These are phyloP conservation scores for Lordiphosa andalusiaca DNA, from an alignment of 2,888 invertebrate species.

Conservation along the genomic window DNA sequence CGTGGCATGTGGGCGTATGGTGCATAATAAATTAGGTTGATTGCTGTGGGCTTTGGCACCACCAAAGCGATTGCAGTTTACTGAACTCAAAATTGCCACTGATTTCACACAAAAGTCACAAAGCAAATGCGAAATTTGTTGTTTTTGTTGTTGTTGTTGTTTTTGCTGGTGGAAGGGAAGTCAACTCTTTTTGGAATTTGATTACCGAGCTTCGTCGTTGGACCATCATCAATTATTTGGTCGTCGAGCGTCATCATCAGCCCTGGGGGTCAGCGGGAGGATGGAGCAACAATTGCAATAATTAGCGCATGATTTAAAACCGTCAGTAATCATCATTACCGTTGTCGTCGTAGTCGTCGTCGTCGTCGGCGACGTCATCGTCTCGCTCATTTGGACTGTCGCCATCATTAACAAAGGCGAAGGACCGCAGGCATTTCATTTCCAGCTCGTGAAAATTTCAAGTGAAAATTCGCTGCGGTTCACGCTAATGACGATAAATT, in stretches of 20 bases:
- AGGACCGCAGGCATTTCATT: slow-evolving; percentile 68
- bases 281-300: slow-evolving; percentile 69
- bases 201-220: slow-evolving; percentile 46
- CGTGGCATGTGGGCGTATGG: slow-evolving; percentile 9
- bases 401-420: slow-evolving; percentile 39
- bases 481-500: slow-evolving; percentile 72
- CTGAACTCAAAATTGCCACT: slow-evolving; percentile 12
- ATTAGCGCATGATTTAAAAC: slow-evolving; percentile 74
- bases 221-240: slow-evolving; percentile 71
- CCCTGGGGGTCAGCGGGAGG: slow-evolving; percentile 7
- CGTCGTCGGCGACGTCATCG: slow-evolving; percentile 26
- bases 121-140: slow-evolving; percentile 35
- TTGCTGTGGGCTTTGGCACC: slow-evolving; percentile 50
- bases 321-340: slow-evolving; percentile 75
- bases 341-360: slow-evolving; percentile 51
- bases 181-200: slow-evolving; percentile 65
- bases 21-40: slow-evolving; percentile 71
- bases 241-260: slow-evolving; percentile 42
- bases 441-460: slow-evolving; percentile 66
- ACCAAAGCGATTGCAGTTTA: slow-evolving; percentile 28
- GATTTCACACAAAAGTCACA: slow-evolving; percentile 34
- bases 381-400: slow-evolving; percentile 8
- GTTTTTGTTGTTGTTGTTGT: slow-evolving; percentile 41
- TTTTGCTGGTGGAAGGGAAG: slow-evolving; percentile 43
- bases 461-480: slow-evolving; percentile 65